Evolutionary conservation across 2,888 invertebrate genomes (phyloP).

Genomic region (Nowickia ferox): DNA sequence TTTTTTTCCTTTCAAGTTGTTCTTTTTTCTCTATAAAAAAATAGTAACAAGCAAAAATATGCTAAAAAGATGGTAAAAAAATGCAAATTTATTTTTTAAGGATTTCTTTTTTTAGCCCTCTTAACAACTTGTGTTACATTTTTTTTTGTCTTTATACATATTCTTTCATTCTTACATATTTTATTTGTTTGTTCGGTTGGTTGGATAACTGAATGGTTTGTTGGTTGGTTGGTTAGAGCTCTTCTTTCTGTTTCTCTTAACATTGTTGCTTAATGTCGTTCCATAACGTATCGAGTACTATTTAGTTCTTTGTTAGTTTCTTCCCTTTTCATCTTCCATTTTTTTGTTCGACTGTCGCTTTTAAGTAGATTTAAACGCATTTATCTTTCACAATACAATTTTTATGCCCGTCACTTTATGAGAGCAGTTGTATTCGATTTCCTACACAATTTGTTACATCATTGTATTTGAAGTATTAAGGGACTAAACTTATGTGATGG

Average conservation of each 20-base stretch:
- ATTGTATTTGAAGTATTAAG: background rate
- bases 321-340: constrained; percentile 48
- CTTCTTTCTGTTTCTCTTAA: constrained; percentile 33
- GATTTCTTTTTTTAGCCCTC: constrained; percentile 40
- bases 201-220: background rate
- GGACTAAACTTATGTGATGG: background rate
- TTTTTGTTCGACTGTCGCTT: constrained; percentile 54
- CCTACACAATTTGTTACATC: background rate
- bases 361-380: constrained; percentile 64
- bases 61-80: constrained; percentile 63
- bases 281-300: constrained; percentile 33
- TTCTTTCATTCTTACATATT: background rate
- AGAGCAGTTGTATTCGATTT: constrained; percentile 2
- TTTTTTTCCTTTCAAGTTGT: too few species aligned
- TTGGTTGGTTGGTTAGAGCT: constrained; percentile 20
- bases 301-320: constrained; percentile 33
- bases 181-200: constrained; percentile 18
- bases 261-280: constrained; percentile 47
- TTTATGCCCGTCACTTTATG: constrained; percentile 21
- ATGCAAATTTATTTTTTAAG: constrained; percentile 63
- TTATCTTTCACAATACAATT: constrained; percentile 49
- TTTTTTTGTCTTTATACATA: background rate
- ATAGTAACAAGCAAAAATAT: constrained; percentile 42
- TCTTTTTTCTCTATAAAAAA: background rate
- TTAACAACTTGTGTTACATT: constrained; percentile 47